Conservation (phyloP, 1,140 invertebrate species). For the Magallana angulata region DNA sequence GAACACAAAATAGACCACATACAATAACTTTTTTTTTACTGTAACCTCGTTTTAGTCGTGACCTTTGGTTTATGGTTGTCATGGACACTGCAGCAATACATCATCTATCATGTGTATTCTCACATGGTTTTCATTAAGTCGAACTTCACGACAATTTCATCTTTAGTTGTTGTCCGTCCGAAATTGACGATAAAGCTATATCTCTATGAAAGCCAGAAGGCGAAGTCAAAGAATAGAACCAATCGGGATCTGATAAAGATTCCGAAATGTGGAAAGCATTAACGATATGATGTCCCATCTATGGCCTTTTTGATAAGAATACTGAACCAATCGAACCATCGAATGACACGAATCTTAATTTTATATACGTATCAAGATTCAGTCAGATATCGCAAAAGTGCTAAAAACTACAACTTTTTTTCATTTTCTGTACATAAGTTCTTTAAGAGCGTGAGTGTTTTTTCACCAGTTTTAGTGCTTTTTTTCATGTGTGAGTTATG, state of each 20-base stretch:
- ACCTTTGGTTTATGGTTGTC: background rate
- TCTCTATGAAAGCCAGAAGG: too few relatives aligned
- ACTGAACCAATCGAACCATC: too few relatives aligned
- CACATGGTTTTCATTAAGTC: slow-evolving; percentile 23
- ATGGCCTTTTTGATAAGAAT: too few relatives aligned
- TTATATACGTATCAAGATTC: too few relatives aligned
- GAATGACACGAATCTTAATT: too few relatives aligned
- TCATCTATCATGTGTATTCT: slow-evolving; percentile 1
- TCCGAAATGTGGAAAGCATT: too few relatives aligned
- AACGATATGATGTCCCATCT: too few relatives aligned
- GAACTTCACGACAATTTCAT: background rate
- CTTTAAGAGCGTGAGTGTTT: slow-evolving; percentile 4
- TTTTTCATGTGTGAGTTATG: background rate
- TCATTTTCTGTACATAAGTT: background rate
- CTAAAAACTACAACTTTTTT: background rate
- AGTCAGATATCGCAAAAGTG: too few relatives aligned
- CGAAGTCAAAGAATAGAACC: too few relatives aligned
- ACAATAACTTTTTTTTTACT: background rate
- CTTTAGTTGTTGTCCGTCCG: slow-evolving; percentile 22
- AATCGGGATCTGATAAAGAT: too few relatives aligned
- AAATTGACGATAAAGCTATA: slow-evolving; percentile 32
- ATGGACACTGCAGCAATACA: background rate
- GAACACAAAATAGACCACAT: background rate
- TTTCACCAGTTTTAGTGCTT: background rate
- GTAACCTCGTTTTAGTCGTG: background rate